A percentile compares a stretch with the other conserved stretches of the same genome.
phyloP scores from a whole-genome alignment of 1,140 invertebrate species.

The Drosophila lini region DNA sequence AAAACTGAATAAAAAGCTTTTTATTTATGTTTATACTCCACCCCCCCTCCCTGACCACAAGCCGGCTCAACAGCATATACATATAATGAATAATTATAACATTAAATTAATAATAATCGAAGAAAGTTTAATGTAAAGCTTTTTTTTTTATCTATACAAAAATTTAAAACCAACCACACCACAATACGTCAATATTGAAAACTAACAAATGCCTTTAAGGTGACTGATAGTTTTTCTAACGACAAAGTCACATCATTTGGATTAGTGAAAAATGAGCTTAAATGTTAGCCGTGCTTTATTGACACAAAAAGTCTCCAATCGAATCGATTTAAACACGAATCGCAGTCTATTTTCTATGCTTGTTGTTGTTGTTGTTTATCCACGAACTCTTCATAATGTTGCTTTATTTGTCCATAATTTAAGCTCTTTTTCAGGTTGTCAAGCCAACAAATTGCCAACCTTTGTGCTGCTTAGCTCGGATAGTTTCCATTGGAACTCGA shows the following conservation, averaged over 20 bases:
- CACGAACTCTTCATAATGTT: conserved; percentile 6
- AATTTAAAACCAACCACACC: not conserved
- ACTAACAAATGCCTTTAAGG: not conserved
- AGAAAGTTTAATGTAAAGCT: not conserved
- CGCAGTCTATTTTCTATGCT: conserved; percentile 10
- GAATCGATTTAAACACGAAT: conserved; percentile 1
- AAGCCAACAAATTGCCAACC: conserved; percentile 50
- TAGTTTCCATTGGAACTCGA: conserved; percentile 12
- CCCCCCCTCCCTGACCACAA: too few relatives aligned
- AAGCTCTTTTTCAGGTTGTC: conserved; percentile 45
- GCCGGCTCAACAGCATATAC: too few relatives aligned
- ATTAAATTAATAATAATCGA: not conserved
- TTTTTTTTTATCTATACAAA: not conserved
- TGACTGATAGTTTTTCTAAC: not conserved
- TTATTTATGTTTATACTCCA: too few relatives aligned
- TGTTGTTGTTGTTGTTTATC: conserved; percentile 1
- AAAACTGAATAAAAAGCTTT: too few relatives aligned
- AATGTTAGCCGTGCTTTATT: not conserved
- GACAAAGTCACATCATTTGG: not conserved
- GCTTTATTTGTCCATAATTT: conserved; percentile 17
- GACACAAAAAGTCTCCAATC: not conserved
- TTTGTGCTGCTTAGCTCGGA: conserved; percentile 33
- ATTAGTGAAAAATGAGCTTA: conserved; percentile 12
- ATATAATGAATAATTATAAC: too few relatives aligned
- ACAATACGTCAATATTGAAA: not conserved